Conservation (phyloP, 2,888 invertebrate genomes). For the Eustalomyia histrio region DNA sequence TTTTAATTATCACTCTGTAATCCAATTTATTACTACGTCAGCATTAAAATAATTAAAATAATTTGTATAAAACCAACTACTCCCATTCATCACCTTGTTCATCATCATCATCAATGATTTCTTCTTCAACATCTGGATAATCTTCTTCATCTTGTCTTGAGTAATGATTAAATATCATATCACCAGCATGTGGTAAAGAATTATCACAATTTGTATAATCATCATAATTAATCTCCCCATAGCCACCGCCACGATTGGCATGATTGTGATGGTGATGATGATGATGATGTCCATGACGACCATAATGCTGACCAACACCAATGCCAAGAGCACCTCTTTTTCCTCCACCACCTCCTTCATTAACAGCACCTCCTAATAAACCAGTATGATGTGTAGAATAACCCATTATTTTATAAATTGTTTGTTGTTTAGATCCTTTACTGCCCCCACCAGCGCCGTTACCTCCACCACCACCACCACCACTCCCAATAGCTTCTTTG, state of each 20-base stretch:
- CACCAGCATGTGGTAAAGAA: conserved; percentile 70
- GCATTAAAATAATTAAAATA: background rate
- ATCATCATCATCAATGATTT: conserved; percentile 49
- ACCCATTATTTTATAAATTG: conserved; percentile 77
- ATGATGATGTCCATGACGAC: conserved; percentile 78
- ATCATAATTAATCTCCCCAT: conserved; percentile 72
- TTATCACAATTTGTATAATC: conserved; percentile 66
- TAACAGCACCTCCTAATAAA: conserved; percentile 80
- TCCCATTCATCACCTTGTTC: conserved; percentile 61
- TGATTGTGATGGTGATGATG: conserved; percentile 15
- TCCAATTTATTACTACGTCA: background rate
- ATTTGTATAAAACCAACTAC: conserved; percentile 14
- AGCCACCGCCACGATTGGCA: conserved; percentile 34
- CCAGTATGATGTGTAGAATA: conserved; percentile 80
- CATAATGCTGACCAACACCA: conserved; percentile 76
- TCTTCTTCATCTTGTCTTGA: conserved; percentile 72
- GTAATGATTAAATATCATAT: conserved; percentile 77
- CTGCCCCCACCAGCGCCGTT: conserved; percentile 59
- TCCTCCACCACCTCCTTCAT: conserved; percentile 68
- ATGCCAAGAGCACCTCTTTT: conserved; percentile 64
- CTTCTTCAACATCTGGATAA: conserved; percentile 61
- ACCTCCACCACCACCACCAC: conserved; percentile 72
- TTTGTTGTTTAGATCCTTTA: conserved; percentile 77
- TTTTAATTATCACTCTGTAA: too few species aligned
- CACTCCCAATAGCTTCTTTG: conserved; percentile 74